These are phyloP conservation scores for Platycheirus albimanus DNA, from an alignment of 2,888 invertebrate genomes.

Conservation along the genomic window DNA sequence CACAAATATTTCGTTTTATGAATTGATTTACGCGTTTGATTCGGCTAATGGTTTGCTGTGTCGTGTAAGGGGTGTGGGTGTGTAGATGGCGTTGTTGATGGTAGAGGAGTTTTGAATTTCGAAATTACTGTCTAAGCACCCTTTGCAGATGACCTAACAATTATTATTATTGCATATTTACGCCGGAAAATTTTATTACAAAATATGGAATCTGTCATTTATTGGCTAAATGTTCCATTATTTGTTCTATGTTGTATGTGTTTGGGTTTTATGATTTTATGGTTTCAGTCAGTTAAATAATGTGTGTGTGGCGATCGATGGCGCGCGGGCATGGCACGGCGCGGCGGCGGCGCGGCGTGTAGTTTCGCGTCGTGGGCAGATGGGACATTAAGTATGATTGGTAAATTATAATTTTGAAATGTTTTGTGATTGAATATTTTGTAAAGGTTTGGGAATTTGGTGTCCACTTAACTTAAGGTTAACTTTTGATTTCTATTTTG, in stretches of 20 bases:
- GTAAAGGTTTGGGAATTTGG: no score
- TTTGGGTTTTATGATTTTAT: neutral
- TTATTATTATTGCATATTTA: constrained; percentile 14
- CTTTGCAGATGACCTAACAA: constrained; percentile 14
- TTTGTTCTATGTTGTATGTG: neutral
- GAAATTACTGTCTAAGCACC: constrained; percentile 17
- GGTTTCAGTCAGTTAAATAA: neutral
- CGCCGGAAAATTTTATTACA: constrained; percentile 1
- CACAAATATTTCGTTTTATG: constrained; percentile 57
- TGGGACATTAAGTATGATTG: neutral
- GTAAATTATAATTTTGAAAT: constrained; percentile 1
- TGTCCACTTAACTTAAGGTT: no score
- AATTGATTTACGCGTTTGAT: constrained; percentile 47
- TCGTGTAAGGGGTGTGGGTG: no score
- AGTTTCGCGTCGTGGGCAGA: neutral
- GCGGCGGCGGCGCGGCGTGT: no score
- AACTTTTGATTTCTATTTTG: no score
- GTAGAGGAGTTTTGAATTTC: constrained; percentile 7
- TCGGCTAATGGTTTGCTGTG: neutral
- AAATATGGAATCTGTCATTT: constrained; percentile 30
- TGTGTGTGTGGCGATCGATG: no score
- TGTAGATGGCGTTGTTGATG: neutral
- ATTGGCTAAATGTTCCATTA: neutral
- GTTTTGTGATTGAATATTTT: neutral
- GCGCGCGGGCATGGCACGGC: no score